Percentiles rank a stretch among this genome's conserved stretches.
Conservation (phyloP, 2,888 invertebrate genomes). For the Dasysyrphus albostriatus region DNA sequence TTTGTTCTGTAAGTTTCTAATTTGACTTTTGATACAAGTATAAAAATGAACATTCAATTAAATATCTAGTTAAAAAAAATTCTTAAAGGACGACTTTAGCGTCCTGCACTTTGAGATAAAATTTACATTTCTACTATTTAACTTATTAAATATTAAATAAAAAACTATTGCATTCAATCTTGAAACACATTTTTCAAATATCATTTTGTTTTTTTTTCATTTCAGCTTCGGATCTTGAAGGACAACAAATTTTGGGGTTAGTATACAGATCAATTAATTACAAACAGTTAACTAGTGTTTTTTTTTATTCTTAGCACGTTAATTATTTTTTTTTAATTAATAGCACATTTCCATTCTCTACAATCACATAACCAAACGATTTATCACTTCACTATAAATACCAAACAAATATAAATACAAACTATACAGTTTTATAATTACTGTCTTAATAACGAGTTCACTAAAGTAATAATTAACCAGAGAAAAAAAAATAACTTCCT, state of each 20-base stretch:
- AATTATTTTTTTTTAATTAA: background rate
- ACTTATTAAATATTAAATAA: too few species aligned
- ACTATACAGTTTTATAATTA: background rate
- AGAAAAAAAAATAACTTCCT: background rate
- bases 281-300: background rate
- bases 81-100: too few species aligned
- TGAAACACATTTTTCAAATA: too few species aligned
- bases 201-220: conserved; percentile 14
- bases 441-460: conserved; percentile 3
- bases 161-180: too few species aligned
- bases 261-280: conserved; percentile 27
- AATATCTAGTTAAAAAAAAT: too few species aligned
- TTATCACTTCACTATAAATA: conserved; percentile 18
- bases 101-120: too few species aligned
- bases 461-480: background rate
- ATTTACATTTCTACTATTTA: too few species aligned
- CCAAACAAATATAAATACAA: background rate
- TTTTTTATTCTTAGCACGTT: background rate
- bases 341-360: background rate
- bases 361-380: background rate
- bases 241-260: conserved; percentile 37
- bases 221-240: conserved; percentile 35
- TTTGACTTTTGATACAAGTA: too few species aligned
- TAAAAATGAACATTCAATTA: too few species aligned
- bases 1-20: too few species aligned